Base-by-base conservation (phyloP, 2,113 vertebrate species). In the Entomyzon cyanotis region DNA sequence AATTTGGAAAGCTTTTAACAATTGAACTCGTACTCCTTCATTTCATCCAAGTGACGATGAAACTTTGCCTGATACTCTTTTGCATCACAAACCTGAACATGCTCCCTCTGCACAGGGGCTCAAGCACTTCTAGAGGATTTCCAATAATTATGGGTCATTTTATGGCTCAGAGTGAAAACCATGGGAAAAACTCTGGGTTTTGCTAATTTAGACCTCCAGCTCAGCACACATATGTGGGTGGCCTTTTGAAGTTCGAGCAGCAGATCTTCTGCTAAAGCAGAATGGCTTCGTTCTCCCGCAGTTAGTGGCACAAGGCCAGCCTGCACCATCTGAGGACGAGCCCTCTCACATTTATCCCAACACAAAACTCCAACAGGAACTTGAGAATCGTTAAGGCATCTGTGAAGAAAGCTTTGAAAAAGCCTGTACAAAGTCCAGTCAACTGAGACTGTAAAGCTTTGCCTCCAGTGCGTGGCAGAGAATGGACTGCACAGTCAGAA, bases 171-270 rank as follows among this genome's bases (percentile, higher is more conserved):
- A 87, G 74, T 39, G 50, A 93, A 93, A 91, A 84, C n/a, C 84
- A 79, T 37, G 79, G 81, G 85, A 94, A 95, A 95, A 96, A 59
- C 44, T 63, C 79, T 28, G 80, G 31, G 41, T 93, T 93, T 94
- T 56, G 76, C 92, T 95, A 70, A 90, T 95, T 95, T 24, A 90
- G 95, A 95, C 93, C 92, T 96, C 92, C 93, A 92, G 86, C 85
- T 89, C 92, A 71, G 92, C 88, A 76, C 88, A 89, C 37, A 79
- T 49, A 71, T 59, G 92, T 96, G 95, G 94, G 93, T 97, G 96
- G 95, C 94, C 96, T 95, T 96, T 93, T 94, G 92, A 96, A 94
- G 92, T 89, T 23, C 27, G 85, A 86, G 90, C 71, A 94, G 93
- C 79, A 89, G 68, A 90, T 93, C 95, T 94, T 95, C 93, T 97